Base-by-base conservation (phyloP, 2,797 vertebrate genomes). In the Tachyglossus aculeatus region DNA sequence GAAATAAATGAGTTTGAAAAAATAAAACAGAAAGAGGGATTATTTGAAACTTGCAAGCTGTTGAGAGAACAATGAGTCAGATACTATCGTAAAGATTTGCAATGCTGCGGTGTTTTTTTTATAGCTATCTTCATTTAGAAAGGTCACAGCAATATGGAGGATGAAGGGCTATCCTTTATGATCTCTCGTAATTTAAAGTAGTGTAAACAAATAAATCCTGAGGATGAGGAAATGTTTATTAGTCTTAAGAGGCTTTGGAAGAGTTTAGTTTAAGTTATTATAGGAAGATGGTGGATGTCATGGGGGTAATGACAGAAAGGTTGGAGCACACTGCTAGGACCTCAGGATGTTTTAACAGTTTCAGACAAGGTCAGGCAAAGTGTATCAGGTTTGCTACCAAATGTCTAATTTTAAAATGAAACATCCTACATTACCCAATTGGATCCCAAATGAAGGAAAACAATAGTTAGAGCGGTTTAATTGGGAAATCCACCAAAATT, bases 191-290 rank as follows among this genome's bases (percentile, higher is more conserved):
- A 78, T 87, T 89, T 85, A 77, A 88, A 87, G 78, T 47, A 82
- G 36, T 77, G 59, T 82, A 90, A 91, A 89, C 84, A 92, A 86
- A 89, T 90, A 90, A 89, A 91, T 90, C 62, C n/a, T 45, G 37
- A 36, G 51, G 60, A 45, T 67, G 62, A 61, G 32, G 80, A 90
- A 81, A 82, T 80, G 68, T 87, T 92, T 88, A 83, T 86, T 85
- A 80, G 67, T 48, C 72, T 81, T 87, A 32, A 54, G 80, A 78
- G 74, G 65, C 40, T 78, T 79, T 67, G 27, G 5, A 74, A 78
- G 57, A 59, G 8, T 81, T 84, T 54, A 67, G 45, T 80, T n/a
- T 78, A 84, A 83, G 67, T 64, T 63, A 58, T 11, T 54, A n/a
- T n/a, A n/a, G 67, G 71, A 68, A 44, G 36, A 36, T 36, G 59